Conservation (phyloP, 1,140 invertebrate genomes). For the Luehdorfia chinensis region DNA sequence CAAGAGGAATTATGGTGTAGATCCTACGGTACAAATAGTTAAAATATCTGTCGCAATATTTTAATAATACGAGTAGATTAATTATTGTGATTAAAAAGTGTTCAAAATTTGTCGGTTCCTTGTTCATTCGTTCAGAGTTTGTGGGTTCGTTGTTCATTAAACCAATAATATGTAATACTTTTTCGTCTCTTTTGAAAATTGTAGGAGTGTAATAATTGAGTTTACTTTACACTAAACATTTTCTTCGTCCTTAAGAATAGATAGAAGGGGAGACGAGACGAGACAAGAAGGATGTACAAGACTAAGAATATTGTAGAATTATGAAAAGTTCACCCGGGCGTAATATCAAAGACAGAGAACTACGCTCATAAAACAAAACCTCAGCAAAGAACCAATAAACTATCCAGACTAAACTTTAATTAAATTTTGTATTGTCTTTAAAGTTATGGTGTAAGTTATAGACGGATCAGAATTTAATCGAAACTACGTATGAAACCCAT, state of each 20-base stretch:
- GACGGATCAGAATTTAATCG: not conserved
- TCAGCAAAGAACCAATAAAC: slow-evolving; percentile 48
- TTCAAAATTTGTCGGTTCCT: too few relatives aligned
- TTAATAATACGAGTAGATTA: too few relatives aligned
- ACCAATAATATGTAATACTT: too few relatives aligned
- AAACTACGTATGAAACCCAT: not conserved
- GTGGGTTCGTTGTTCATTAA: too few relatives aligned
- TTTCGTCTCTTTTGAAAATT: too few relatives aligned
- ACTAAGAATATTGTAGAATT: slow-evolving; percentile 3
- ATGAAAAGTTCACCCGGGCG: slow-evolving; percentile 16
- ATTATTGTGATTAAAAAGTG: too few relatives aligned
- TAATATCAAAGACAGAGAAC: slow-evolving; percentile 28
- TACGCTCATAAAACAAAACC: slow-evolving; percentile 38
- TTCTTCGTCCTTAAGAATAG: not conserved
- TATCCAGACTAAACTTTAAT: slow-evolving; percentile 49
- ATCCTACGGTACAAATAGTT: too few relatives aligned
- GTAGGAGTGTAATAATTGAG: too few relatives aligned
- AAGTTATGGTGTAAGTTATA: slow-evolving; percentile 22
- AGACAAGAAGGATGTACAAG: slow-evolving; percentile 5
- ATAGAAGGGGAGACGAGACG: not conserved
- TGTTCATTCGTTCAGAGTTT: too few relatives aligned
- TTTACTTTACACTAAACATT: too few relatives aligned
- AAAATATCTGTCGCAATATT: too few relatives aligned
- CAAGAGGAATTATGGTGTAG: too few relatives aligned
- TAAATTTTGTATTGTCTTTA: slow-evolving; percentile 56